phyloP scores from a whole-genome alignment of 2,113 vertebrate genomes.

The Elaphurus davidianus region DNA sequence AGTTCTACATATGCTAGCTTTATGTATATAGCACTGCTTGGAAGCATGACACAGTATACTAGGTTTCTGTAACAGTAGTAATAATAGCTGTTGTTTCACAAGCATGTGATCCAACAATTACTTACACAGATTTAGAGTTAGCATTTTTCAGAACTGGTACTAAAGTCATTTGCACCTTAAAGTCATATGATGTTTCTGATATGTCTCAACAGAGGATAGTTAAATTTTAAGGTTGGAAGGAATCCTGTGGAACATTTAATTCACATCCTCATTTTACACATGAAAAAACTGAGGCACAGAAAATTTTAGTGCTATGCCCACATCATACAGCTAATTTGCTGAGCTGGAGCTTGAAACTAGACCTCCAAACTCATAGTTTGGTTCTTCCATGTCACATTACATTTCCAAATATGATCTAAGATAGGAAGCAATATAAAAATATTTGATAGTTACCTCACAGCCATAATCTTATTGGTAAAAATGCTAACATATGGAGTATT shows the following conservation, averaged over 20 bases:
- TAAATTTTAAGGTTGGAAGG: constrained; percentile 4
- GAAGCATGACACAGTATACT: background rate
- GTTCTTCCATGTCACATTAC: background rate
- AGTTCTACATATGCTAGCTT: background rate
- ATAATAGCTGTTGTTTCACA: background rate
- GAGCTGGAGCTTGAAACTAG: background rate
- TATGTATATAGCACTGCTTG: background rate
- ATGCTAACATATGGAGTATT: background rate
- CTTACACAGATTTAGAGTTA: constrained; percentile 36
- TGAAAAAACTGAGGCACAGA: background rate
- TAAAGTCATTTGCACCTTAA: background rate
- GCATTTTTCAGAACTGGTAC: constrained; percentile 33
- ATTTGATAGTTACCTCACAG: background rate
- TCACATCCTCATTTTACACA: background rate
- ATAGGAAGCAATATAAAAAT: background rate
- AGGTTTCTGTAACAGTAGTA: constrained; percentile 24
- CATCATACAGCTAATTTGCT: background rate
- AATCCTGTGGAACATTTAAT: background rate
- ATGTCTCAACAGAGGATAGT: background rate
- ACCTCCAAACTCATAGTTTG: background rate
- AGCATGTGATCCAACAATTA: background rate
- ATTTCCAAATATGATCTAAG: background rate
- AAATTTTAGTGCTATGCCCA: background rate
- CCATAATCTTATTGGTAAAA: constrained; percentile 10
- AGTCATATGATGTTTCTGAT: constrained; percentile 19